These are phyloP conservation scores for Ectropis crepuscularia DNA, from an alignment of 2,888 invertebrate species.

Conservation along the genomic window DNA sequence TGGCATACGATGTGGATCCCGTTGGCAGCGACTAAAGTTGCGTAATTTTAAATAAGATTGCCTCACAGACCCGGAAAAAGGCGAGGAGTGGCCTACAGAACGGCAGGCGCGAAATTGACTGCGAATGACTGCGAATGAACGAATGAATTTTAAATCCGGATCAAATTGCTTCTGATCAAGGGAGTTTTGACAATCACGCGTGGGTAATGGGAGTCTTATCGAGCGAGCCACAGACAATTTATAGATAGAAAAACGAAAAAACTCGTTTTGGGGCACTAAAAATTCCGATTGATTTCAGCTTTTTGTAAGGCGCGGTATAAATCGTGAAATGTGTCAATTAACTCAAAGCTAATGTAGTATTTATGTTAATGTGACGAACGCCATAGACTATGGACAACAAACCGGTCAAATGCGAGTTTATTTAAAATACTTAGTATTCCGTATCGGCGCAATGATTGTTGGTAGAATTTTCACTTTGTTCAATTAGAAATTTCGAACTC, in stretches of 20 bases:
- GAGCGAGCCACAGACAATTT: slow-evolving; percentile 40
- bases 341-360: slow-evolving; percentile 79
- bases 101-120: slow-evolving; percentile 41
- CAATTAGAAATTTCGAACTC: too few species aligned
- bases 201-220: slow-evolving; percentile 40
- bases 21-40: slow-evolving; percentile 31
- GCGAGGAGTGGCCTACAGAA: slow-evolving; percentile 34
- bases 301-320: slow-evolving; percentile 70
- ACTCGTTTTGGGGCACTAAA: slow-evolving; percentile 44
- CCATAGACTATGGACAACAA: slow-evolving; percentile 66
- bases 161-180: slow-evolving; percentile 47
- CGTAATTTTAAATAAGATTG: slow-evolving; percentile 46
- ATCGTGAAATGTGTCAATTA: slow-evolving; percentile 83
- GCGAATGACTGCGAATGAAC: slow-evolving; percentile 47
- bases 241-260: slow-evolving; percentile 38
- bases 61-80: slow-evolving; percentile 38
- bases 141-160: slow-evolving; percentile 48
- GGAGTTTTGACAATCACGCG: slow-evolving; percentile 42
- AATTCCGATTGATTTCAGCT: slow-evolving; percentile 48
- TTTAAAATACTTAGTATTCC: slow-evolving; percentile 8
- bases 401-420: slow-evolving; percentile 49
- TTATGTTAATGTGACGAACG: slow-evolving; percentile 74
- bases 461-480: too few species aligned
- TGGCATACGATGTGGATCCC: slow-evolving; percentile 33
- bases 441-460: slow-evolving; percentile 11